These are phyloP conservation scores for Schizothorax lantsangensis DNA, from an alignment of 2,797 vertebrate species.

Conservation along the genomic window DNA sequence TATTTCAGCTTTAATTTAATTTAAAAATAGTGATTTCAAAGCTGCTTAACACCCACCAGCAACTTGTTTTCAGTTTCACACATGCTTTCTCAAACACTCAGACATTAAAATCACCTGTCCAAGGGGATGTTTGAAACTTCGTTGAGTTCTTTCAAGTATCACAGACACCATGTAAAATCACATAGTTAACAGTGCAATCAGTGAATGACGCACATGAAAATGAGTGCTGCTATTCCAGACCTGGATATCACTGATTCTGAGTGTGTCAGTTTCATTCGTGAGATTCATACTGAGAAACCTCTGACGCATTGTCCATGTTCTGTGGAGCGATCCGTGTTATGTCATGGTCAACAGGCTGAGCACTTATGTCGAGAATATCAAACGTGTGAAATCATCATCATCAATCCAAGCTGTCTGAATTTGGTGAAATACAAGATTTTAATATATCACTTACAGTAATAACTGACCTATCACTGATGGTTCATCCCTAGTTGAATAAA, in stretches of 20 bases:
- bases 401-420: conserved; percentile 21
- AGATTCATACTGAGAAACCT: conserved; percentile 26
- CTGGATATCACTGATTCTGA: conserved; percentile 23
- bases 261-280: conserved; percentile 12
- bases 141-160: background rate
- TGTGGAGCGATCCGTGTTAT: background rate
- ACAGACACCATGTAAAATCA: conserved; percentile 16
- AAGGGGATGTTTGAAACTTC: background rate
- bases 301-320: conserved; percentile 28
- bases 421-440: background rate
- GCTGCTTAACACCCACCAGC: background rate
- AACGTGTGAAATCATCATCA: conserved; percentile 28
- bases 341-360: conserved; percentile 26
- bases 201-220: conserved; percentile 19
- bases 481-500: conserved; percentile 43
- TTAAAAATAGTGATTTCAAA: background rate
- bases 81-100: background rate
- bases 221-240: conserved; percentile 27
- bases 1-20: background rate
- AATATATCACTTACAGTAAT: background rate
- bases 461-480: background rate
- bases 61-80: background rate
- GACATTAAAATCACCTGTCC: background rate
- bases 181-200: background rate
- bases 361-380: background rate